Evolutionary conservation across 2,797 vertebrate species (phyloP).

Genomic region (Danio albolineatus): DNA sequence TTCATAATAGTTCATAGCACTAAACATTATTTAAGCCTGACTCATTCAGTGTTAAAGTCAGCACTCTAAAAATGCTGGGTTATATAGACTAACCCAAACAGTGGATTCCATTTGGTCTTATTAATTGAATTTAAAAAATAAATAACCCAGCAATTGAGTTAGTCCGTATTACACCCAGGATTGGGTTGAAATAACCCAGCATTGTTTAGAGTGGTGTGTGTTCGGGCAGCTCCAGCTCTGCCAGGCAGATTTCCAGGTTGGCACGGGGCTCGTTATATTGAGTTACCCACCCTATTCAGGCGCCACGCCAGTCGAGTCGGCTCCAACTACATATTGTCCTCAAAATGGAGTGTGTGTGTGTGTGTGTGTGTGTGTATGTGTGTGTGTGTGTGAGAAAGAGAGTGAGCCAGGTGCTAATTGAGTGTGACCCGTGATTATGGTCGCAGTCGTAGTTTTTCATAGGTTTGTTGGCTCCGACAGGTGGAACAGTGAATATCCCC

Average conservation of each 20-base stretch:
- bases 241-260: slow-evolving; percentile 46
- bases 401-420: slow-evolving; percentile 28
- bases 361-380: too few relatives aligned
- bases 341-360: background rate
- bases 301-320: slow-evolving; percentile 36
- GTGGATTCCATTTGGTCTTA: too few relatives aligned
- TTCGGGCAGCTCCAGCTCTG: slow-evolving; percentile 39
- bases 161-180: too few relatives aligned
- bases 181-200: too few relatives aligned
- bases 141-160: too few relatives aligned
- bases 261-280: slow-evolving; percentile 55
- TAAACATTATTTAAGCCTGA: slow-evolving; percentile 16
- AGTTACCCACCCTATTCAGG: slow-evolving; percentile 37
- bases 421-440: slow-evolving; percentile 41
- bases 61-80: too few relatives aligned
- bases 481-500: slow-evolving; percentile 25
- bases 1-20: too few relatives aligned
- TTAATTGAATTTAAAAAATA: too few relatives aligned
- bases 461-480: slow-evolving; percentile 30
- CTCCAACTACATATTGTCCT: slow-evolving; percentile 43
- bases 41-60: slow-evolving; percentile 49
- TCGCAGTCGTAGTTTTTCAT: slow-evolving; percentile 18
- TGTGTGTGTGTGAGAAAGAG: background rate
- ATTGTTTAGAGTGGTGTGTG: too few relatives aligned
- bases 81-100: too few relatives aligned